Evolutionary conservation across 2,797 vertebrate genomes (phyloP), one percentile per base, ranked within the genome.

Genomic region (Spheniscus humboldti): DNA sequence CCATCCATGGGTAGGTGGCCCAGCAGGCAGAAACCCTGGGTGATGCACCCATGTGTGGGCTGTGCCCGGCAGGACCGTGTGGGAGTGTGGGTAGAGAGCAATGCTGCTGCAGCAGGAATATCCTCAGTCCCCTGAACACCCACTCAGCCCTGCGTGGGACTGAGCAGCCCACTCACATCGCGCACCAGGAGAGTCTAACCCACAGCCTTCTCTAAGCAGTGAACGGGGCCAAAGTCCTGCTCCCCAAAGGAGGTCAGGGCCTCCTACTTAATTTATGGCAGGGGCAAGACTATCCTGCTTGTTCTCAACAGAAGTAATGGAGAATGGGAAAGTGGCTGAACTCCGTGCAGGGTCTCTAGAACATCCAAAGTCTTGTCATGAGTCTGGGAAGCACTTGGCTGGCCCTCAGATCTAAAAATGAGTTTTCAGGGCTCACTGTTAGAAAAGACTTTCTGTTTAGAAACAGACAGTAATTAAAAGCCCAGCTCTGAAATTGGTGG

Each of bases 111-210:
- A 79, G 41, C 43, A 74, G 75, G 33, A 87, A 16, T 7, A 5
- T 24, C 50, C 45, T 55, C 3, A 2, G 43, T 35, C 9, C 60
- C 9, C 3, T 20, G 35, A 57, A 43, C 48, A 82, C 6, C 5
- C 35, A 18, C 33, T 63, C 66, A 43, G n/a, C 25, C 35, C 24
- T 0, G 0, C 0, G 2, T 30, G 55, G 41, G 25, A 10, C 45
- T 72, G 23, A 79, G 55, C 18, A 60, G 43, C 27, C 50, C 31
- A 18, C 10, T 78, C 50, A 14, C 4, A 10, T 15, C 1, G 0
- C 28, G 8, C 16, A 41, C 19, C 71, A 37, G 57, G 28, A 88
- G 13, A n/a, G 18, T 57, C n/a, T 31, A n/a, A 45, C 57, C 22
- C 62, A 69, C 4, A 6, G 25, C 22, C 39, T 60, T 73, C 41